Percentiles rank a stretch among this genome's conserved stretches.
Conservation (phyloP, 2,888 invertebrate genomes). For the Tetragonula carbonaria region DNA sequence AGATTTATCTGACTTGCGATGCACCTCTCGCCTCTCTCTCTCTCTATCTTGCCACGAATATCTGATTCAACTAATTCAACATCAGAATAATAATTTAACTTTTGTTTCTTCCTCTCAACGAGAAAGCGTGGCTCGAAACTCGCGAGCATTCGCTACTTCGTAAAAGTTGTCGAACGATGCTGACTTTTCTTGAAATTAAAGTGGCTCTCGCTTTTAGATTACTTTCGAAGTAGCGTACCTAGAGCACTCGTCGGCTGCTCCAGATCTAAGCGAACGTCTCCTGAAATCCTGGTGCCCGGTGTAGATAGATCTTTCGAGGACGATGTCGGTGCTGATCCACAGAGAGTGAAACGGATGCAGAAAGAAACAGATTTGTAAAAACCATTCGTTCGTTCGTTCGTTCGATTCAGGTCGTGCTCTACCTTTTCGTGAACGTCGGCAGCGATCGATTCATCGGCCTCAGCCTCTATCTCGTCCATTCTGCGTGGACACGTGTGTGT, state of each 20-base stretch:
- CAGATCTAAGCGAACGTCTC: slow-evolving; percentile 71
- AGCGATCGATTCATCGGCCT: slow-evolving; percentile 21
- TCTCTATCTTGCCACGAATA: slow-evolving; percentile 2
- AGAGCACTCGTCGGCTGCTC: slow-evolving; percentile 65
- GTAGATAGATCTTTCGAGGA: slow-evolving; percentile 74
- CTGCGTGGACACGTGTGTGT: slow-evolving; percentile 1
- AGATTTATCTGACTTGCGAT: slow-evolving; percentile 41
- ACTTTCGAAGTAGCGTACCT: slow-evolving; percentile 61
- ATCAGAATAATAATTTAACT: slow-evolving; percentile 3
- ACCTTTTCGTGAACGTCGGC: slow-evolving; percentile 49
- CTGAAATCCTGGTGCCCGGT: slow-evolving; percentile 71
- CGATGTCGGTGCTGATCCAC: slow-evolving; percentile 70
- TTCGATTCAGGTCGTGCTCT: neutral
- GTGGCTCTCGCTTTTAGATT: neutral
- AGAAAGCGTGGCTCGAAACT: neutral
- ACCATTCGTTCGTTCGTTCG: neutral
- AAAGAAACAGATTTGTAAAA: neutral
- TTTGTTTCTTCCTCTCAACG: neutral
- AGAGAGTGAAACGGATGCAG: slow-evolving; percentile 9
- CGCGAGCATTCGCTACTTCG: neutral
- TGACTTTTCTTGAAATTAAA: neutral
- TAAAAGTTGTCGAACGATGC: neutral
- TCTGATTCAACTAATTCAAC: neutral
- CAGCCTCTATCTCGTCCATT: slow-evolving; percentile 44
- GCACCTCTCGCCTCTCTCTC: neutral